Evolutionary conservation across 2,888 invertebrate species (phyloP), one percentile per base, ranked within the genome.

Genomic region (Eupithecia pulchellata): DNA sequence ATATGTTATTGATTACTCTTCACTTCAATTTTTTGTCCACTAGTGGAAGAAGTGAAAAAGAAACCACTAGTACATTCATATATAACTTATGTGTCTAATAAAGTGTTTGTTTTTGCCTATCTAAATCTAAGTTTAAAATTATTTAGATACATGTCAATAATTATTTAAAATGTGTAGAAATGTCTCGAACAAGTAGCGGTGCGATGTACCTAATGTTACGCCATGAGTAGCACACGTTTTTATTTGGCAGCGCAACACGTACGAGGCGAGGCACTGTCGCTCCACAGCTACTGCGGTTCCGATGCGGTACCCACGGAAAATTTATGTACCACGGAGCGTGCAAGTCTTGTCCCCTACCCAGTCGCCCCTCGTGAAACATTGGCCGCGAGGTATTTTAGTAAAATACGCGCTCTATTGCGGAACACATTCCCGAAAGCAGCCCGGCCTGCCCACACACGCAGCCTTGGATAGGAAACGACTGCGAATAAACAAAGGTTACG

Each of bases 241-340:
- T 91, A 91, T 90, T 89, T 89, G 87, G 87, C 87, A 88, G 83
- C 82, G 86, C 85, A 89, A 89, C 91, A 89, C 87, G 89, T 89
- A 87, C 87, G 85, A 82, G 82, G 83, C 82, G 84, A 84, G 84
- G 25, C 25, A 52, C 52, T 52, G 52, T 52, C 52, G 84, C 85
- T 87, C 84, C 85, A 82, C 83, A 84, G 86, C 88, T 89, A 91
- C 90, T 93, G 92, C 92, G 91, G 92, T 89, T 88, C 86, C 91
- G 87, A 89, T 92, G 93, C 92, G 93, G 92, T 88, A 91, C 87
- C 84, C 80, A 79, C 89, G 84, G 86, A 89, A 91, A 92, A 93
- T 93, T 91, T 93, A 93, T 93, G 88, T 90, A 90, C 89, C 89
- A 89, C 88, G 86, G 89, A 89, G 89, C 88, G 88, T 89, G 89